Conservation (phyloP, 2,888 invertebrate species). For the Eustalomyia histrio region DNA sequence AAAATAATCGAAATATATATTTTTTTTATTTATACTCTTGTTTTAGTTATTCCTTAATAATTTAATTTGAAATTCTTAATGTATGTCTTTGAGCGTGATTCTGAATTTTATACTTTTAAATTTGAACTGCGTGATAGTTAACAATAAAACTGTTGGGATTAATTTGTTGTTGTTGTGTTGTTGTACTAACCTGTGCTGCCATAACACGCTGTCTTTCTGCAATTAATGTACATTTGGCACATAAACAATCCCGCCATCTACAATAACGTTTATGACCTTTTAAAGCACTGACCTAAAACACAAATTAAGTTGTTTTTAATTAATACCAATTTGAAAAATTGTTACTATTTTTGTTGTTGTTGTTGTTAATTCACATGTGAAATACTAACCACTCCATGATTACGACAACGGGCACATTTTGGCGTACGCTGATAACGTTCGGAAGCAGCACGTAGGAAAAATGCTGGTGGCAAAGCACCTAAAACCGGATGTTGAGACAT, state of each 20-base stretch:
- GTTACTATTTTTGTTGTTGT: too few relatives aligned
- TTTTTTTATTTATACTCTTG: too few relatives aligned
- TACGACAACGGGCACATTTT: constrained; percentile 97
- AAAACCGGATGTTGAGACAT: constrained; percentile 92
- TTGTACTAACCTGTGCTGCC: constrained; percentile 91
- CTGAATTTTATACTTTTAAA: too few relatives aligned
- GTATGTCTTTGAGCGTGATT: too few relatives aligned
- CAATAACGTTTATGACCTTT: constrained; percentile 98
- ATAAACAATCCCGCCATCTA: constrained; percentile 97
- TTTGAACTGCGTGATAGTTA: too few relatives aligned
- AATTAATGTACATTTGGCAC: constrained; percentile 98
- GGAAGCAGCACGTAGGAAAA: constrained; percentile 91
- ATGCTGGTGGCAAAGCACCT: constrained; percentile 90
- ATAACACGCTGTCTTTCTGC: constrained; percentile 98
- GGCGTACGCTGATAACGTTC: constrained; percentile 97
- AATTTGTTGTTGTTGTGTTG: background rate
- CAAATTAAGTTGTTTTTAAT: background rate
- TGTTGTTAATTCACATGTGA: background rate
- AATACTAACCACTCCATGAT: constrained; percentile 97
- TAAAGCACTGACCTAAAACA: constrained; percentile 78
- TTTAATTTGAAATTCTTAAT: too few relatives aligned
- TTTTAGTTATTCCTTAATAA: too few relatives aligned
- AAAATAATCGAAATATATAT: too few relatives aligned
- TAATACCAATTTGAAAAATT: background rate
- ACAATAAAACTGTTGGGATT: background rate